A percentile compares a stretch with the other conserved stretches of the same genome.
Conservation (phyloP, 2,797 vertebrate genomes). For the Falco berigora region DNA sequence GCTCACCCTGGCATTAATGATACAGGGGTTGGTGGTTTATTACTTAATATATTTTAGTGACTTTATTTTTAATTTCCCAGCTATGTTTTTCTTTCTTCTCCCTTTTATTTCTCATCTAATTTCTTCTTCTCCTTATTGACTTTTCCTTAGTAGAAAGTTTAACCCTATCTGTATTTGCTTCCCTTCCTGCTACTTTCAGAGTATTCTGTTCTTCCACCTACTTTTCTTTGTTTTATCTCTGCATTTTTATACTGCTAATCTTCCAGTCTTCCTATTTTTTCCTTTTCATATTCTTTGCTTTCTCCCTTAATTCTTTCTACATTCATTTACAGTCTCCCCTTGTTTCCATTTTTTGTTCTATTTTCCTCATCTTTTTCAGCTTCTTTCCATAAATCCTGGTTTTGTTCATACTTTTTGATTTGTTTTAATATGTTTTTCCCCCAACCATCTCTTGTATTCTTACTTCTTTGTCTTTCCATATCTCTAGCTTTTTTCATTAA, state of each 20-base stretch:
- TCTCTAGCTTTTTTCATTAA: neutral
- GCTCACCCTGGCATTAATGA: neutral
- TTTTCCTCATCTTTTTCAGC: neutral
- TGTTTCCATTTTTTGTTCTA: neutral
- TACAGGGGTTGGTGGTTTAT: neutral
- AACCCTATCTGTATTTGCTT: neutral
- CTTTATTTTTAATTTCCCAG: neutral
- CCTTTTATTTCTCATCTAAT: neutral
- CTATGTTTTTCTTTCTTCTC: neutral
- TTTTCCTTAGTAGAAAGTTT: neutral
- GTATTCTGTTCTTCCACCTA: neutral
- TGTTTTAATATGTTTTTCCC: neutral
- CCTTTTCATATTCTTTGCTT: neutral
- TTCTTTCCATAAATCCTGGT: neutral
- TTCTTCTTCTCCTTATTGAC: neutral
- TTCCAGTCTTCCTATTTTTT: neutral
- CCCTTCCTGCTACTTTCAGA: neutral
- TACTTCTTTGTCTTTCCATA: neutral
- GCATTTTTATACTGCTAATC: neutral
- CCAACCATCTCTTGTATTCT: neutral
- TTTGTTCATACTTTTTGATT: neutral
- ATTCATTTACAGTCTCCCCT: neutral
- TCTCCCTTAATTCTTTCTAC: neutral
- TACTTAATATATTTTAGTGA: neutral
- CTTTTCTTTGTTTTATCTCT: neutral